phyloP scores from a whole-genome alignment of 1,140 invertebrate genomes.

The Nebria ingens region DNA sequence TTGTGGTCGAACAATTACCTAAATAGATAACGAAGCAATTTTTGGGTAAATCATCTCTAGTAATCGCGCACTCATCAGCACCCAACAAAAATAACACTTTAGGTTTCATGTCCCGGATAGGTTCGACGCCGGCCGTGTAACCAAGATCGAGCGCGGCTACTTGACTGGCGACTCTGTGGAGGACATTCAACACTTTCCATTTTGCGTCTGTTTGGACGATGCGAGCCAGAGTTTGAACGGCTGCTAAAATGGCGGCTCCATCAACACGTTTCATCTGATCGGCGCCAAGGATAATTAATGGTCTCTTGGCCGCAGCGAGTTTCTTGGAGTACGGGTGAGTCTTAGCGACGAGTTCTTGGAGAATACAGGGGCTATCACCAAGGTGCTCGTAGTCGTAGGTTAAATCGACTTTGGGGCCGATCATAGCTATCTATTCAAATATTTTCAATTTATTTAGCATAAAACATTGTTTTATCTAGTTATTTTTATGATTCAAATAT shows the following conservation, averaged over 20 bases:
- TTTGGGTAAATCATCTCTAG: constrained; percentile 63
- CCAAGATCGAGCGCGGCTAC: constrained; percentile 92
- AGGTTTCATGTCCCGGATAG: constrained; percentile 55
- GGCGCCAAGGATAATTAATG: constrained; percentile 86
- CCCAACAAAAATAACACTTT: constrained; percentile 85
- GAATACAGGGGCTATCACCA: constrained; percentile 60
- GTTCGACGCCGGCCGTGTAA: constrained; percentile 69
- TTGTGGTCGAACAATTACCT: constrained; percentile 47
- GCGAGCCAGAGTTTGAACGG: constrained; percentile 60
- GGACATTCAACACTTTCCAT: constrained; percentile 78
- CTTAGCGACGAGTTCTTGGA: constrained; percentile 64
- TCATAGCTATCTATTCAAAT: constrained; percentile 50
- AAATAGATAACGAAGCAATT: constrained; percentile 90
- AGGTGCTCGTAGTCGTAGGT: constrained; percentile 90
- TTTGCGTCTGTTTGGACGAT: constrained; percentile 34
- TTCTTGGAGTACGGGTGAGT: constrained; percentile 65
- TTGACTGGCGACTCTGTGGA: constrained; percentile 85
- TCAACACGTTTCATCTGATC: constrained; percentile 71
- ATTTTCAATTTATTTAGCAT: no score
- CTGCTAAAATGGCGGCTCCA: constrained; percentile 63
- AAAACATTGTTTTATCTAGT: not conserved
- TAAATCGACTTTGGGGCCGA: constrained; percentile 88
- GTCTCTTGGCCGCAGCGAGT: constrained; percentile 71
- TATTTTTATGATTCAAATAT: no score
- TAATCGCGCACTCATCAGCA: constrained; percentile 78